Evolutionary conservation across 2,113 vertebrate genomes (phyloP), one percentile per base, ranked within the genome.

Genomic region (Megaleporinus macrocephalus): DNA sequence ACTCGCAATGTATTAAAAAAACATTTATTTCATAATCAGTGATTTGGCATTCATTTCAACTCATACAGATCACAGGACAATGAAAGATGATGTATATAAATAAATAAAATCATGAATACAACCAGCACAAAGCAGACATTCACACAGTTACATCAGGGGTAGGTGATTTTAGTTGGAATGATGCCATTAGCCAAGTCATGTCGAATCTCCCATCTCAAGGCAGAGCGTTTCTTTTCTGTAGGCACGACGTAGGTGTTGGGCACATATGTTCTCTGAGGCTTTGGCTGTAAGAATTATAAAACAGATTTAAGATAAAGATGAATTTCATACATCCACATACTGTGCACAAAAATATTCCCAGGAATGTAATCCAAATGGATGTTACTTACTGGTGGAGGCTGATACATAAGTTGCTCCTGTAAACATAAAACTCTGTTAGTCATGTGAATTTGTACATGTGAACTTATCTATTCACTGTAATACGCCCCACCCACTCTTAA

Each of bases 241-340:
- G 98, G 98, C n/a, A 96, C 95, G 0, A 88, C 4, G 41, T 98
- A 98, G 0, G 76, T 73, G 85, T 98, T 99, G 41, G 95, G 95
- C 24, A 93, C 44, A 3, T 78, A 89, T 0, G 87, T 55, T 2
- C 85, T 91, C 4, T 81, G 95, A 26, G 95, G 89, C 65, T 90
- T 94, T 0, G 83, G 85, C 94, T 95, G 89, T 29, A 62, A 55
- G 55, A 27, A 72, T 18, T 30, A 74, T 16, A 36, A 55, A 71
- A 63, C 29, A 7, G n/a, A 73, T 18, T 44, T 71, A 20, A 73
- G 36, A 53, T 11, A 59, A 26, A 51, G 1, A 41, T 6, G 7
- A n/a, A 70, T 24, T 68, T 68, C 3, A 10, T 1, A 36, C 1
- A 26, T 33, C 7, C 6, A 6, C 0, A 22, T 13, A 61, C 57